A percentile compares a stretch with the other conserved stretches of the same genome.
Conservation (phyloP, 92 coral and sea anemone genomes). For the Porites rus region DNA sequence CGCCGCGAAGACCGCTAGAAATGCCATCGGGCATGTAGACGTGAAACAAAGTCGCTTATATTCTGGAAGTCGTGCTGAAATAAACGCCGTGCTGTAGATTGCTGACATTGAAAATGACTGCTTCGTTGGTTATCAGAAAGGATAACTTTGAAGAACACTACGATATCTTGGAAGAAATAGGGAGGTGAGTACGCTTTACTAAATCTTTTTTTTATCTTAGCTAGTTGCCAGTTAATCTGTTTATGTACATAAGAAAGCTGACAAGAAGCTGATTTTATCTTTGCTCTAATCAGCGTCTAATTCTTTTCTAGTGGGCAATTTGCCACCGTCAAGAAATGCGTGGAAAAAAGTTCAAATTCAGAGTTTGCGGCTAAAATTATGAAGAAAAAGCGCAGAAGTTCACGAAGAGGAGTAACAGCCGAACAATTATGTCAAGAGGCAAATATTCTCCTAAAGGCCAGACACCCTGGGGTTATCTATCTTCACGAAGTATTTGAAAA, state of each 20-base stretch:
- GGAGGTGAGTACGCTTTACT: slow-evolving; percentile 67
- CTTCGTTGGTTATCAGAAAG: slow-evolving; percentile 49
- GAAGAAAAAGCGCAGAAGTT: slow-evolving; percentile 83
- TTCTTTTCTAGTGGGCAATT: slow-evolving; percentile 87
- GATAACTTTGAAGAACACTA: slow-evolving; percentile 77
- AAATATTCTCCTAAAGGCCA: slow-evolving; percentile 74
- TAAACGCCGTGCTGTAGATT: not conserved
- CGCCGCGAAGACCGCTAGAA: not conserved
- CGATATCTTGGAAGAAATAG: slow-evolving; percentile 86
- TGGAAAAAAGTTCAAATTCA: slow-evolving; percentile 79
- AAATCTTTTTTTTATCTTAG: not conserved
- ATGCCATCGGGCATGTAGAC: no score
- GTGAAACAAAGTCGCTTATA: not conserved
- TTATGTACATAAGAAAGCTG: not conserved
- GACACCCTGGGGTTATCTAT: slow-evolving; percentile 87
- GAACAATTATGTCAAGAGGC: slow-evolving; percentile 88
- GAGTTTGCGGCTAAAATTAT: slow-evolving; percentile 93
- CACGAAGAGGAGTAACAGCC: slow-evolving; percentile 78
- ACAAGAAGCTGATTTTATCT: not conserved
- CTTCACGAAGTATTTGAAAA: slow-evolving; percentile 96
- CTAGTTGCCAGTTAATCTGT: no score
- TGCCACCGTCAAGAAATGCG: slow-evolving; percentile 90
- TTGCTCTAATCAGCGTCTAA: not conserved
- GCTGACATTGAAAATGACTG: slow-evolving; percentile 54
- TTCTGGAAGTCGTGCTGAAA: not conserved